Evolutionary conservation across 2,797 vertebrate species (phyloP), one percentile per base, ranked within the genome.

Genomic region (Enteromius treurensis): DNA sequence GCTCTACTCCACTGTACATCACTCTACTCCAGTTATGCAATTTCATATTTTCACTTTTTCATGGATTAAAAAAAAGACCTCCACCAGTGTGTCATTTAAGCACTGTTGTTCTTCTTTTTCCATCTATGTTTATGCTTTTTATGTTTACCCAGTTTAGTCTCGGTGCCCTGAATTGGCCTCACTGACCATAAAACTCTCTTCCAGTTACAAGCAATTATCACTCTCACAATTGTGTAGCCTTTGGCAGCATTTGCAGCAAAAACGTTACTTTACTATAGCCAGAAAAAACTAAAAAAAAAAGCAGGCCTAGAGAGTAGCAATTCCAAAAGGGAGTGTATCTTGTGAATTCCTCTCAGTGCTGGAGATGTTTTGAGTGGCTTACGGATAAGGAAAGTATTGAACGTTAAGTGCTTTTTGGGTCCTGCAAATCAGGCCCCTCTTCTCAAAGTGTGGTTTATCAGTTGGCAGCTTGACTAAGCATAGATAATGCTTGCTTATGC

Each of bases 181-280:
- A 42, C 67, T 78, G 83, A 77, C 73, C 77, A 81, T 67, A 81
- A 86, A 78, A 81, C 71, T 19, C 5, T 87, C 71, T 82, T 85
- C 79, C 51, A 84, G 83, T 86, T 84, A 76, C 85, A 60, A 80
- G 60, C 79, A 88, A 84, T 89, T 86, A 88, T 84, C 37, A 40
- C 69, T 5, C 79, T 85, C 47, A 19, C 81, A 47, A 67, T 77
- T 86, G 65, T 84, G 60, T 84, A 34, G 58, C 10, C 10, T 68
- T 82, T 83, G 84, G 75, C 70, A 5, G n/a, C 42, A 45, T 75
- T 26, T 26, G 9, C 73, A 47, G 67, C 47, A 53, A 51, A 81
- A 85, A 68, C 40, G 3, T 68, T 81, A 64, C 62, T 69, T 40
- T 26, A 53, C 77, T 55, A 32, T 62, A 49, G 64, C 80, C 76